Evolutionary conservation across 2,888 invertebrate genomes (phyloP).

Genomic region (Busseola fusca): DNA sequence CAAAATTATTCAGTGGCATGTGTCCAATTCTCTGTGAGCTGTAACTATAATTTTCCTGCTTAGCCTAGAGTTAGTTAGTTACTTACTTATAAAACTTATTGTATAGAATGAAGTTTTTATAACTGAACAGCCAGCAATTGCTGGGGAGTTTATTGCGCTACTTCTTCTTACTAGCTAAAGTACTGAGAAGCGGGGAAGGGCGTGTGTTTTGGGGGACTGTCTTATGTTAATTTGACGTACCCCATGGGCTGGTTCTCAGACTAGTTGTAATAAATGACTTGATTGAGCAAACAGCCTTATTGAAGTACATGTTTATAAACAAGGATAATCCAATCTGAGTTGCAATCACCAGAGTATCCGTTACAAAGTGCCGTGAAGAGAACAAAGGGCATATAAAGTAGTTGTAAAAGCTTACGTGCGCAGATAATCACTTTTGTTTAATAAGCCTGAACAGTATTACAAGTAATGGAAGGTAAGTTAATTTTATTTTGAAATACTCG

Average conservation of each 20-base stretch:
- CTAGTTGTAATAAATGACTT: neutral
- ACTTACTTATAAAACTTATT: neutral
- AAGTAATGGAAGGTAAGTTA: constrained; percentile 15
- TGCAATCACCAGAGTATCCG: constrained; percentile 47
- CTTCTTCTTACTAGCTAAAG: neutral
- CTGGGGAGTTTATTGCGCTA: neutral
- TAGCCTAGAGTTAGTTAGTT: too few relatives aligned
- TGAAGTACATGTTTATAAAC: constrained; percentile 13
- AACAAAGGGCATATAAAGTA: constrained; percentile 50
- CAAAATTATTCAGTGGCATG: too few relatives aligned
- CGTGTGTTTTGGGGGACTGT: neutral
- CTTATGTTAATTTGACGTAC: neutral
- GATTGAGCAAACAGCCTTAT: neutral
- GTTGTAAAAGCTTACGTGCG: constrained; percentile 41
- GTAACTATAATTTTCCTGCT: too few relatives aligned
- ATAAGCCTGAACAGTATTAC: constrained; percentile 24
- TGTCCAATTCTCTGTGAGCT: too few relatives aligned
- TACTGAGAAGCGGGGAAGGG: neutral
- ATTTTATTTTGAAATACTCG: constrained; percentile 28
- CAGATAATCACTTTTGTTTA: constrained; percentile 44
- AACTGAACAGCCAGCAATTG: neutral
- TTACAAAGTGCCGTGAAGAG: constrained; percentile 36
- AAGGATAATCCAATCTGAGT: constrained; percentile 42
- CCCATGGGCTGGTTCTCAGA: neutral
- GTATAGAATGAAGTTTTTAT: neutral